A percentile compares a stretch with the other conserved stretches of the same genome.
Evolutionary conservation across 2,113 vertebrate species (phyloP).

Genomic region (Tyrannus savana): DNA sequence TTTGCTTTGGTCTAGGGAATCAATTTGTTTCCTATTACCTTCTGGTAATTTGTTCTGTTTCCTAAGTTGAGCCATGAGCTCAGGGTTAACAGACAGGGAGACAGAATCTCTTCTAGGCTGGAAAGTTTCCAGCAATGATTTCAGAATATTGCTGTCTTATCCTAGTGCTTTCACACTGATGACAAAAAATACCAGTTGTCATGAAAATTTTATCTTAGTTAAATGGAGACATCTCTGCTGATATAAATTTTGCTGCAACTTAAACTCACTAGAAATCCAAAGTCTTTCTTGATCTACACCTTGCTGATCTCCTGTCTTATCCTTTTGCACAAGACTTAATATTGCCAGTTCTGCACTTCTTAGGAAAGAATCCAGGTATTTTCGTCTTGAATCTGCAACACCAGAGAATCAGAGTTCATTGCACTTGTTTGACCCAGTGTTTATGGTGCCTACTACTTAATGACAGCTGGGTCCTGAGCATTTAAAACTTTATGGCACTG

Average conservation of each 20-base stretch:
- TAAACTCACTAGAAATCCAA: neutral
- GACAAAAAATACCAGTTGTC: neutral
- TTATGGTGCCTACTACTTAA: neutral
- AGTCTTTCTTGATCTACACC: neutral
- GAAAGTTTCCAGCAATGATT: neutral
- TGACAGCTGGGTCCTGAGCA: neutral
- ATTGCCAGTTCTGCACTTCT: neutral
- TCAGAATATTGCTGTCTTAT: neutral
- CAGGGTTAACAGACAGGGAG: neutral
- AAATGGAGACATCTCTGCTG: neutral
- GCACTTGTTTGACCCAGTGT: neutral
- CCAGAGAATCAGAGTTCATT: neutral
- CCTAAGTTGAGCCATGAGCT: neutral
- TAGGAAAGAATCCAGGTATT: neutral
- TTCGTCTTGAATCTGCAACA: neutral
- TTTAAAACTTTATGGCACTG: neutral
- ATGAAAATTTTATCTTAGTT: neutral
- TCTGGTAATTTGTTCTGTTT: slow-evolving; percentile 40
- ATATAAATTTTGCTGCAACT: neutral
- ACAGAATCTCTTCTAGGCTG: neutral
- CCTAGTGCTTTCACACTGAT: neutral
- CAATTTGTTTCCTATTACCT: slow-evolving; percentile 42
- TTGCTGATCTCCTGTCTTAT: neutral
- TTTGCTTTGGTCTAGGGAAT: slow-evolving; percentile 22
- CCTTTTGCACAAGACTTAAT: neutral